Percentiles rank a stretch among this genome's conserved stretches.
Conservation (phyloP, 2,888 invertebrate species). For the Amblyjoppa proteus region DNA sequence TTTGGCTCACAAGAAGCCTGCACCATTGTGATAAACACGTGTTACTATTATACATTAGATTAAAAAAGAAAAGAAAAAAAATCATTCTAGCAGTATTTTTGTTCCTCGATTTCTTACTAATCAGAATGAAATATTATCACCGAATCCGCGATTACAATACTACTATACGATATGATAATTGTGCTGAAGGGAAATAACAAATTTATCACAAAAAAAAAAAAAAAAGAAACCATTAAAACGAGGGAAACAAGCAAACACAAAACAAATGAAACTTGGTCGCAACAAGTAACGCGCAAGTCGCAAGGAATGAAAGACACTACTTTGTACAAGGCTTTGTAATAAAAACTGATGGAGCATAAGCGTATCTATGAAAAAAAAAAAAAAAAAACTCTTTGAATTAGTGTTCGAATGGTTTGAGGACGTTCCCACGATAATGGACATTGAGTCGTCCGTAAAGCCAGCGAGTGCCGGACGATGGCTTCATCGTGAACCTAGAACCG, state of each 20-base stretch:
- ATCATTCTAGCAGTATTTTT: constrained; percentile 53
- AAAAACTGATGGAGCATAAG: constrained; percentile 63
- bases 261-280: constrained; percentile 33
- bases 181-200: constrained; percentile 51
- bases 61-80: constrained; percentile 2
- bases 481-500: neutral
- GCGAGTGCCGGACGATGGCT: neutral
- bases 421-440: neutral
- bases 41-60: constrained; percentile 52
- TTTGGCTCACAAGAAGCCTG: constrained; percentile 48
- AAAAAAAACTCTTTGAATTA: constrained; percentile 2
- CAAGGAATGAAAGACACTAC: constrained; percentile 57
- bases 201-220: constrained; percentile 42
- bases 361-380: constrained; percentile 5
- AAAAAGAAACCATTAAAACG: constrained; percentile 45
- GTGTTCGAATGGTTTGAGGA: neutral
- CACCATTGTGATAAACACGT: constrained; percentile 64
- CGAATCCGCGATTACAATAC: neutral
- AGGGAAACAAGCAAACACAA: constrained; percentile 54
- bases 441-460: neutral
- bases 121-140: constrained; percentile 19
- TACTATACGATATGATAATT: constrained; percentile 13
- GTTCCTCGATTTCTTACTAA: constrained; percentile 26
- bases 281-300: constrained; percentile 37
- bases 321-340: constrained; percentile 70